These are phyloP conservation scores for Sebastes elongatus DNA, from an alignment of 2,797 vertebrate species.

Conservation along the genomic window DNA sequence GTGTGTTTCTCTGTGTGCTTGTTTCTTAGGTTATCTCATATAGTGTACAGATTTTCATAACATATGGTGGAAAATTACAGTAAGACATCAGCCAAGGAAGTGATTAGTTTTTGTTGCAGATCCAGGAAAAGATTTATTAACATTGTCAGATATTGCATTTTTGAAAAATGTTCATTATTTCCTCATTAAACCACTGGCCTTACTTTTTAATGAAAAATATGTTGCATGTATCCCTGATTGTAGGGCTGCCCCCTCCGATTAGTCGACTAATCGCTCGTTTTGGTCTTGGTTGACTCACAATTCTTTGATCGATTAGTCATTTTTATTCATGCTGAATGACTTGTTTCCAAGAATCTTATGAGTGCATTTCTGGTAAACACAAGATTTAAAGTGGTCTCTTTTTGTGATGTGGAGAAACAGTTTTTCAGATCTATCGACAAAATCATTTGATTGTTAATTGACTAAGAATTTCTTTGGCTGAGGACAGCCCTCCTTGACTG, in stretches of 20 bases:
- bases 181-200: not conserved
- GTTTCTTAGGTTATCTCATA: not conserved
- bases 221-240: not conserved
- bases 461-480: no score
- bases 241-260: not conserved
- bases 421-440: no score
- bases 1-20: not conserved
- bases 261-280: no score
- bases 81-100: not conserved
- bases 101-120: not conserved
- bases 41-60: not conserved
- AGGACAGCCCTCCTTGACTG: not conserved
- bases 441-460: no score
- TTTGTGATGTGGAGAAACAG: no score
- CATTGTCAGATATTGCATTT: not conserved
- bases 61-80: slow-evolving; percentile 1
- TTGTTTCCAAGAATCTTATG: no score
- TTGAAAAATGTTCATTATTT: slow-evolving; percentile 4
- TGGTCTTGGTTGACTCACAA: no score
- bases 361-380: no score
- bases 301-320: no score
- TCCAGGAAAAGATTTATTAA: not conserved
- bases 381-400: no score
- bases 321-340: no score
- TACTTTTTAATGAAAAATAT: not conserved